Conservation (phyloP, 2,113 vertebrate species). For the Dasyprocta punctata region DNA sequence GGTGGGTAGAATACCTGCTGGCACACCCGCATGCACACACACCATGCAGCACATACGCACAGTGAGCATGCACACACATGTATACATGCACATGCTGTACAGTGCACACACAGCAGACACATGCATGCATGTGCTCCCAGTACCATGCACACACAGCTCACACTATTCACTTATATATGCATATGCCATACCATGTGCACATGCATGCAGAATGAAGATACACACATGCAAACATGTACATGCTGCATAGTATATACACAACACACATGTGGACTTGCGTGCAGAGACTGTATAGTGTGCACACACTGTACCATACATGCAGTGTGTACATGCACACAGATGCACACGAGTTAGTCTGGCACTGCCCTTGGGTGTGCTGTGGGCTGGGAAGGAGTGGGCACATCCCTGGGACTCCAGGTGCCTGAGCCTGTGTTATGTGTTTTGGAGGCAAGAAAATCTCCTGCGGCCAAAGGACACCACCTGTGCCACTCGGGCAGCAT, state of each 20-base stretch:
- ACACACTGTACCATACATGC: background rate
- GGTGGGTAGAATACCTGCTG: too few relatives aligned
- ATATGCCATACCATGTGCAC: background rate
- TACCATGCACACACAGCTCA: too few relatives aligned
- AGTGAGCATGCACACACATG: too few relatives aligned
- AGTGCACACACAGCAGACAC: background rate
- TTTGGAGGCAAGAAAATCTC: too few relatives aligned
- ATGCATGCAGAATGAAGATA: background rate
- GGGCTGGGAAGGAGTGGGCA: too few relatives aligned
- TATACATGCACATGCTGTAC: background rate
- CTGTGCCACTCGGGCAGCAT: background rate
- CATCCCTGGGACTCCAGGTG: accelerated
- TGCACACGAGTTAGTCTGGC: background rate
- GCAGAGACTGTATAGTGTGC: too few relatives aligned
- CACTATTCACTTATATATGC: too few relatives aligned
- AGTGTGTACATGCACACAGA: too few relatives aligned
- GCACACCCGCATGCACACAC: too few relatives aligned
- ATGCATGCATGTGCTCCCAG: background rate
- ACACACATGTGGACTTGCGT: too few relatives aligned
- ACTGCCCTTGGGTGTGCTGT: background rate
- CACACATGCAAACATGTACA: background rate
- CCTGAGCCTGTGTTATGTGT: background rate
- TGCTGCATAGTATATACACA: too few relatives aligned
- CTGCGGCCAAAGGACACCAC: too few relatives aligned
- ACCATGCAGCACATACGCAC: background rate